Evolutionary conservation across 1,140 invertebrate species (phyloP).

Genomic region (Leptinotarsa texana): DNA sequence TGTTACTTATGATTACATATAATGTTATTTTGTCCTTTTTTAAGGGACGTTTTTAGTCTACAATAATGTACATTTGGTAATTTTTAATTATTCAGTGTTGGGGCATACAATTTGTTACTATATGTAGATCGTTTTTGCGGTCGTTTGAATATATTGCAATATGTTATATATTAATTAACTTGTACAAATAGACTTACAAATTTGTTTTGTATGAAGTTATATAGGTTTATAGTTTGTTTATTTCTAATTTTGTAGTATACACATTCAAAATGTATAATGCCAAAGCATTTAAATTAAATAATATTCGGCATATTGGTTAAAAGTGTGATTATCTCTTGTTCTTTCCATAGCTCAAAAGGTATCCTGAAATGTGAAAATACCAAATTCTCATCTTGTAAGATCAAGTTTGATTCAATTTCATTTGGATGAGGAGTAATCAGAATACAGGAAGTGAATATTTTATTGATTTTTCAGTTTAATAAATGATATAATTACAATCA

Average conservation of each 20-base stretch:
- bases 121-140: constrained; percentile 23
- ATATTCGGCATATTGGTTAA: constrained; percentile 14
- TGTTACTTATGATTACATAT: too few relatives aligned
- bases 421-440: neutral
- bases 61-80: neutral
- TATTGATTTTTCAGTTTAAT: too few relatives aligned
- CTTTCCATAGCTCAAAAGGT: constrained; percentile 6
- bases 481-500: too few relatives aligned
- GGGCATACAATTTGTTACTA: constrained; percentile 26
- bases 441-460: too few relatives aligned
- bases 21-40: too few relatives aligned
- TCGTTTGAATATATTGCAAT: constrained; percentile 35
- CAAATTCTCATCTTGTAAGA: neutral
- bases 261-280: constrained; percentile 44
- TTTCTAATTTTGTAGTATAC: constrained; percentile 43
- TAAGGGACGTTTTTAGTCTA: too few relatives aligned
- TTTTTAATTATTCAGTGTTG: neutral
- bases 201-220: constrained; percentile 52
- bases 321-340: constrained; percentile 1
- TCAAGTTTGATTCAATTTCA: neutral
- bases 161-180: constrained; percentile 34
- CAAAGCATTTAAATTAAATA: constrained; percentile 46
- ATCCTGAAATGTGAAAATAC: neutral
- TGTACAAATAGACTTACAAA: constrained; percentile 25
- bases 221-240: constrained; percentile 46